A percentile compares a stretch with the other conserved stretches of the same genome.
Conservation (phyloP, 2,113 vertebrate species). For the Dryoscopus gambensis region DNA sequence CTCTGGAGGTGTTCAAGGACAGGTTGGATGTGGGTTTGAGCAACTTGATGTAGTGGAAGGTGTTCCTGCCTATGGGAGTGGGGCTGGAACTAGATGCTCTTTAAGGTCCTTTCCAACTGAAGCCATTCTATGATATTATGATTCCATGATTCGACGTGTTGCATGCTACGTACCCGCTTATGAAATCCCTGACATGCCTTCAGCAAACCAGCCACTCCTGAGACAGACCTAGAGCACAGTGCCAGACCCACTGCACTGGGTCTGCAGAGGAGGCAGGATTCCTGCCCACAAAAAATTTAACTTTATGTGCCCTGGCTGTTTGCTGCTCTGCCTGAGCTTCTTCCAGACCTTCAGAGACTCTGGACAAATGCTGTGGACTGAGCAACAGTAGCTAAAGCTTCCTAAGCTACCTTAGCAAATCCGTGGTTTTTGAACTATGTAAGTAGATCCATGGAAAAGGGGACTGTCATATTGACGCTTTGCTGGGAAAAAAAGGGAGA, state of each 20-base stretch:
- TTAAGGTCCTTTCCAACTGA: neutral
- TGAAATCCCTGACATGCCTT: neutral
- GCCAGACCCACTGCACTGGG: fast-evolving
- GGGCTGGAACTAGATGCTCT: neutral
- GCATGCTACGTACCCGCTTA: fast-evolving
- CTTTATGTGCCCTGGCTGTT: neutral
- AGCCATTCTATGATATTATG: neutral
- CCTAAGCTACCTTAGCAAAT: neutral
- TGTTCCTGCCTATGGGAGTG: too few relatives aligned
- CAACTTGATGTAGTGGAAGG: neutral
- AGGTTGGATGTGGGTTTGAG: neutral
- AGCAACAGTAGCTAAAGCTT: neutral
- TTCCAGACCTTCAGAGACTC: neutral
- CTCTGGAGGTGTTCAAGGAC: neutral
- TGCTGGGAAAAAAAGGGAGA: neutral
- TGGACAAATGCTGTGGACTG: neutral
- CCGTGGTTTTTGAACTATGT: neutral
- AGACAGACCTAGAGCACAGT: neutral
- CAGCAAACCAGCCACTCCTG: neutral
- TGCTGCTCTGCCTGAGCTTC: neutral
- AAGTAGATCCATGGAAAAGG: neutral
- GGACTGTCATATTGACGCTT: neutral
- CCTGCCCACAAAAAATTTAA: neutral
- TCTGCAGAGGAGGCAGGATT: neutral
- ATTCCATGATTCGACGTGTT: neutral